These are phyloP conservation scores for Brachyalestes nurse DNA, from an alignment of 2,797 vertebrate genomes.

Conservation along the genomic window DNA sequence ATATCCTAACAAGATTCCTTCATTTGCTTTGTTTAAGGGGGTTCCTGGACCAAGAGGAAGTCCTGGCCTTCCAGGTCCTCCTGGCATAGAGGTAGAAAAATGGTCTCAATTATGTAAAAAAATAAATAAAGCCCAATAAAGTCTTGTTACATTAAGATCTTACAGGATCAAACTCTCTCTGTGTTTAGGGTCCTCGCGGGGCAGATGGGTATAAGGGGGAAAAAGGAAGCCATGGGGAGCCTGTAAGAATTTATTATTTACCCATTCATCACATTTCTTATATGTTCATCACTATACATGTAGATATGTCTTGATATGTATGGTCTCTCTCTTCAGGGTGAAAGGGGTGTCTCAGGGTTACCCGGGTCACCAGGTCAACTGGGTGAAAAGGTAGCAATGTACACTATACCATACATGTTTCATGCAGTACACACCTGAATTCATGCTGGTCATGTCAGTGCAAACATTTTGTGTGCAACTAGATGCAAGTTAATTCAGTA, in stretches of 20 bases:
- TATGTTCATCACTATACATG: background rate
- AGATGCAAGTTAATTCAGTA: too few relatives aligned
- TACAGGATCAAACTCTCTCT: constrained; percentile 34
- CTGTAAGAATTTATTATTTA: constrained; percentile 73
- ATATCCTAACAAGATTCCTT: constrained; percentile 13
- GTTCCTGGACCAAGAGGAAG: constrained; percentile 84
- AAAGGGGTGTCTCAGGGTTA: constrained; percentile 88
- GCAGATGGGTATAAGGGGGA: constrained; percentile 88
- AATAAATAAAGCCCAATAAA: background rate
- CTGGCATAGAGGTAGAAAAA: constrained; percentile 84
- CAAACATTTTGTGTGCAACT: too few relatives aligned
- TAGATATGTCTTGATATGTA: background rate
- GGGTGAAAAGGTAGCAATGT: constrained; percentile 86
- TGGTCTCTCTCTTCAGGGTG: constrained; percentile 80
- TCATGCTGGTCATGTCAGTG: background rate
- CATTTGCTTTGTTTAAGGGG: constrained; percentile 78
- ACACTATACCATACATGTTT: background rate
- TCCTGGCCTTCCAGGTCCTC: constrained; percentile 83
- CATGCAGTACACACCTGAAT: background rate
- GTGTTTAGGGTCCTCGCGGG: constrained; percentile 85
- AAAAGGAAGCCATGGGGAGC: constrained; percentile 83
- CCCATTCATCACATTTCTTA: background rate
- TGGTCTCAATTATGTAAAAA: background rate
- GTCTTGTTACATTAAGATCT: constrained; percentile 5
- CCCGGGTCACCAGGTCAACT: constrained; percentile 83